Evolutionary conservation across 2,113 vertebrate species (phyloP).

Genomic region (Festucalex cinctus): DNA sequence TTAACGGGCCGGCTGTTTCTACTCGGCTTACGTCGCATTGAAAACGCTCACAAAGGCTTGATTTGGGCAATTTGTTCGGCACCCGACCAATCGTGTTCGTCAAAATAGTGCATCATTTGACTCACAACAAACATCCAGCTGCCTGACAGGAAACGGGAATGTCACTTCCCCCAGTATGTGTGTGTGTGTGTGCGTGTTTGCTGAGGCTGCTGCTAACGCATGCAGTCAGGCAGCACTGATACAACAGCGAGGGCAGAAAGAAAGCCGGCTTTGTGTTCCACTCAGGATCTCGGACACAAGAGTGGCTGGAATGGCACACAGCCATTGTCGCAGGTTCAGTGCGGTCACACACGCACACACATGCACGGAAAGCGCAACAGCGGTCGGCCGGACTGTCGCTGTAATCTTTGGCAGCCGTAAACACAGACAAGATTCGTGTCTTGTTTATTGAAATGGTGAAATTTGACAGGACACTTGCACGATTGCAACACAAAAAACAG

Average conservation of each 20-base stretch:
- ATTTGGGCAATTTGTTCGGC: not conserved
- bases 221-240: constrained; percentile 61
- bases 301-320: constrained; percentile 53
- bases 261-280: constrained; percentile 63
- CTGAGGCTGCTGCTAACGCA: constrained; percentile 47
- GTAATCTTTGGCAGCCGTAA: constrained; percentile 10
- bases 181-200: constrained; percentile 20
- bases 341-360: constrained; percentile 37
- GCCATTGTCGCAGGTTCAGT: constrained; percentile 62
- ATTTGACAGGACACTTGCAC: constrained; percentile 6
- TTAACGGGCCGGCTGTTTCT: not conserved
- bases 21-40: not conserved
- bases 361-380: constrained; percentile 9
- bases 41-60: not conserved
- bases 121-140: constrained; percentile 10
- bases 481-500: not conserved
- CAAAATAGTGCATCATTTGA: not conserved
- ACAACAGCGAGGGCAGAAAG: constrained; percentile 56
- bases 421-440: constrained; percentile 11
- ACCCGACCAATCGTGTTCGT: not conserved
- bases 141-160: constrained; percentile 24
- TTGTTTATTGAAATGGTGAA: constrained; percentile 3
- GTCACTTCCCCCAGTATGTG: constrained; percentile 39
- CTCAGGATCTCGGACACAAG: constrained; percentile 47
- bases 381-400: not conserved